A percentile compares a stretch with the other conserved stretches of the same genome.
These are phyloP conservation scores for Mionectes olivaceus DNA, from an alignment of 2,797 vertebrate species.

Conservation along the genomic window DNA sequence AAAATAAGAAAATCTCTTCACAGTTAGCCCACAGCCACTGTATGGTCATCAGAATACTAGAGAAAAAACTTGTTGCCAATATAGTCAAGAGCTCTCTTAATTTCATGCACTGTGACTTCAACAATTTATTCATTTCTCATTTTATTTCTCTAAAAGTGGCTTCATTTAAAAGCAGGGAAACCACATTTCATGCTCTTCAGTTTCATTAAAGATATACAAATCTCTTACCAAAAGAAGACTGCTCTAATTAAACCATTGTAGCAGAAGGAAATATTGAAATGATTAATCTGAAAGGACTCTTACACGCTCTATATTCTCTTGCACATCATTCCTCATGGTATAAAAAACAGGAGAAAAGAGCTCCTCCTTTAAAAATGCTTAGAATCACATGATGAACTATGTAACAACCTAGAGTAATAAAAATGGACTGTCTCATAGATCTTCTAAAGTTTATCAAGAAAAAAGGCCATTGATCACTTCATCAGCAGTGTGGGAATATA, in stretches of 20 bases:
- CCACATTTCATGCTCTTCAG: conserved; percentile 84
- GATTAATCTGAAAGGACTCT: conserved; percentile 71
- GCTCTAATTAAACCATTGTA: conserved; percentile 79
- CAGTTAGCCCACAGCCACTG: conserved; percentile 39
- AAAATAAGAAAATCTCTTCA: conserved; percentile 7
- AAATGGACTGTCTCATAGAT: neutral
- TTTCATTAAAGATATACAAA: conserved; percentile 83
- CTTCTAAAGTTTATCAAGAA: neutral
- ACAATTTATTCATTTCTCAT: conserved; percentile 82
- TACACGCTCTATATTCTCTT: conserved; percentile 27
- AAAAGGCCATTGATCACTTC: neutral
- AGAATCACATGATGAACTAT: conserved; percentile 13
- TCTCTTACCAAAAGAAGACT: conserved; percentile 71
- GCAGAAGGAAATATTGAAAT: conserved; percentile 77
- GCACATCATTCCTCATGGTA: conserved; percentile 40
- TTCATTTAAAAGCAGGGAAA: conserved; percentile 82
- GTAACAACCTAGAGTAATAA: conserved; percentile 3
- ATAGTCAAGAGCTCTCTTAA: conserved; percentile 75
- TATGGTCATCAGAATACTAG: conserved; percentile 65
- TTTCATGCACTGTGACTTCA: conserved; percentile 84
- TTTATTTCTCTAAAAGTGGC: conserved; percentile 81
- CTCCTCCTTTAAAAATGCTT: neutral
- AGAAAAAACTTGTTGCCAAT: conserved; percentile 64
- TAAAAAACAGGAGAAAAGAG: neutral
- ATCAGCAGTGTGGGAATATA: neutral